Evolutionary conservation across 1,140 invertebrate species (phyloP).

Genomic region (Bilobella aurantiaca): DNA sequence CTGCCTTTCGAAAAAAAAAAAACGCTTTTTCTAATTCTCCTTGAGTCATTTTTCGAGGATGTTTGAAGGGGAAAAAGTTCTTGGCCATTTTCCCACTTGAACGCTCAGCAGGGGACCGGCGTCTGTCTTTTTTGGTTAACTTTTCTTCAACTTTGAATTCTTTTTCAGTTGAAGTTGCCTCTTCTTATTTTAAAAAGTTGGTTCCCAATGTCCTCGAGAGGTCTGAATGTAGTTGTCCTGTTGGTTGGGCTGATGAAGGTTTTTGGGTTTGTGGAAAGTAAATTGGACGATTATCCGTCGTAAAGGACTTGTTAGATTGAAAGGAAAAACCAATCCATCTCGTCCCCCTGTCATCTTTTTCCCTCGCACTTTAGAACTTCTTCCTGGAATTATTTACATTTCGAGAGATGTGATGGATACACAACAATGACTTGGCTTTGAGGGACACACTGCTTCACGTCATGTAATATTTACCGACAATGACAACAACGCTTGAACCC

Average conservation of each 20-base stretch:
- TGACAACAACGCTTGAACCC: constrained; percentile 2
- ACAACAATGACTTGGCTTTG: neutral
- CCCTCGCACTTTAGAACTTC: neutral
- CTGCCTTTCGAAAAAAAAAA: too few species aligned
- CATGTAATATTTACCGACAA: constrained; percentile 9
- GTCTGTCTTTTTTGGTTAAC: constrained; percentile 22
- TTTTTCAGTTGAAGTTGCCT: neutral
- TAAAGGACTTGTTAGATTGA: neutral
- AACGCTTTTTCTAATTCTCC: too few species aligned
- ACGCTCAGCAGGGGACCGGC: constrained; percentile 26
- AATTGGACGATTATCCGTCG: neutral
- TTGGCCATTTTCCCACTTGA: constrained; percentile 30
- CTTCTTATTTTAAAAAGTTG: neutral
- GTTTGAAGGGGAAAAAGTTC: constrained; percentile 3
- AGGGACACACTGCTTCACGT: neutral
- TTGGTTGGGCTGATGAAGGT: too few species aligned
- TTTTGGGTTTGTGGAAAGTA: too few species aligned
- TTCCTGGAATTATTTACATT: constrained; percentile 16
- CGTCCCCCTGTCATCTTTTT: constrained; percentile 5
- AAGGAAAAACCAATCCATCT: constrained; percentile 3
- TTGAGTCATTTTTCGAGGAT: constrained; percentile 6
- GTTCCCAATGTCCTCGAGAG: neutral
- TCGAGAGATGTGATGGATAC: neutral
- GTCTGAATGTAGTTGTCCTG: neutral
- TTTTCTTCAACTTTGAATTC: neutral